Base-by-base conservation (phyloP, 2,888 invertebrate species). In the Leptinotarsa juncta region DNA sequence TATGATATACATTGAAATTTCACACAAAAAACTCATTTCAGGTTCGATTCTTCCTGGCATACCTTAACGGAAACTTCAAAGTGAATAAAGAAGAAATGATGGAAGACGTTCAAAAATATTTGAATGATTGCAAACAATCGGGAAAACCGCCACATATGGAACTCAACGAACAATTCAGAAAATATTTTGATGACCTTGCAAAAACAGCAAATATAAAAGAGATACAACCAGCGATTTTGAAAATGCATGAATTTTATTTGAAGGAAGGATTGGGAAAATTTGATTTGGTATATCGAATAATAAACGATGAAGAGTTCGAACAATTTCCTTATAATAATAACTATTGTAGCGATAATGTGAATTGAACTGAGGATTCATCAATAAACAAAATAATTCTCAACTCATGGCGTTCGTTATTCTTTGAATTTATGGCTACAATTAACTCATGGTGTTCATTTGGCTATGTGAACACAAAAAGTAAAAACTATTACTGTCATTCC, bases 21-120 rank as follows among this genome's bases (percentile, higher is more conserved):
- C 32, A 32, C 7, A 32, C 32, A 32, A 7, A 32, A 32, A 32
- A 32, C 32, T 32, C 1, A 32, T 85, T 85, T 48, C 86, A 93
- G 91, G 89, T 91, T 2, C 88, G 90, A 79, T 94, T 93, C 82
- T 91, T 91, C 76, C 86, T 94, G 55, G 89, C 51, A 7, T 20
- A 50, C 7, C 50, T 67, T 1, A 50, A 16, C 4, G 67, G 67
- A 18, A 7, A 67, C 51, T 14, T 67, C 15, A 23, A 10, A 18
- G 50, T 50, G 2, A 23, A 3, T 49, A 51, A 67, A 50, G 67
- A 48, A 67, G 67, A 49, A 15, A 67, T 67, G 67, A 50, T 15
- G 16, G 32, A 67, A 14, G 67, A 67, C 15, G 50, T 49, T 49
- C 50, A 67, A n/a, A 18, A 62, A 4, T 15, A 62, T 32, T 16